Evolutionary conservation across 2,113 vertebrate genomes (phyloP).

Genomic region (Anhinga anhinga): DNA sequence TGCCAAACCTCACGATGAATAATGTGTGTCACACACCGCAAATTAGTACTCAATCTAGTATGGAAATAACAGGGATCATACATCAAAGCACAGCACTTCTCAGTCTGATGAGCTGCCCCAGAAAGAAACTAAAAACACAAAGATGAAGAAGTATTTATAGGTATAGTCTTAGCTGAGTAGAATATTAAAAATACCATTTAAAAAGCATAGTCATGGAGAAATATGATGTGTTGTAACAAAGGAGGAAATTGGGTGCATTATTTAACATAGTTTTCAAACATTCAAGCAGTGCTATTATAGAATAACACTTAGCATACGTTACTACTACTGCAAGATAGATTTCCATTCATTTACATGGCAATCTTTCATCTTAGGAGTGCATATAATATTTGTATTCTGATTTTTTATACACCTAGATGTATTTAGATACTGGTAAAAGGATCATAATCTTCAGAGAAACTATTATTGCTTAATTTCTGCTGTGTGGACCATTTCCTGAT

Average conservation of each 20-base stretch:
- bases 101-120: neutral
- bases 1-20: neutral
- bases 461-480: neutral
- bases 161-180: neutral
- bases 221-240: neutral
- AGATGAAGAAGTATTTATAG: neutral
- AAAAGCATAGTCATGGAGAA: neutral
- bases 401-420: neutral
- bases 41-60: neutral
- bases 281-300: neutral
- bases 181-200: neutral
- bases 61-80: neutral
- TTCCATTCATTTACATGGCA: neutral
- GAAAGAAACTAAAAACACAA: neutral
- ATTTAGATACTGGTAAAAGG: neutral
- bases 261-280: neutral
- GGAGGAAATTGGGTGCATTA: neutral
- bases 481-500: neutral
- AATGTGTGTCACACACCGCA: neutral
- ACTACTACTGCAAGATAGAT: neutral
- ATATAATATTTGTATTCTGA: neutral
- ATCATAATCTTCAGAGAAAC: neutral
- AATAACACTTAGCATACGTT: neutral
- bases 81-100: neutral
- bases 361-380: neutral